Evolutionary conservation across 2,888 invertebrate species (phyloP), one percentile per base, ranked within the genome.

Genomic region (Amblyteles armatorius): DNA sequence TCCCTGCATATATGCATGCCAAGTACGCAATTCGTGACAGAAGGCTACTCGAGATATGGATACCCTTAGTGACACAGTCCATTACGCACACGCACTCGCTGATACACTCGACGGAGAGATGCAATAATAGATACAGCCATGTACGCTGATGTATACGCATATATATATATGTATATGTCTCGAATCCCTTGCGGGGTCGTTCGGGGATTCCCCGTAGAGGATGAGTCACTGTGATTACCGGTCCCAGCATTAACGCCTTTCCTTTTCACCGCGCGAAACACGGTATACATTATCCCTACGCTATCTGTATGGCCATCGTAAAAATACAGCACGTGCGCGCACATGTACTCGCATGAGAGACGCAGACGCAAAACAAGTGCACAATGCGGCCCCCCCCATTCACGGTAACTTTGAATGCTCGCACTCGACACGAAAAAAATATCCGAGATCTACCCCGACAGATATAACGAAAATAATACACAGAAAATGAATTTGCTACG

Each of bases 221-320:
- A 77, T 77, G 77, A 67, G 67, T 77, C 77, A 77, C 65, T 26
- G 77, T 52, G 65, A 77, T 77, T 77, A 77, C 65, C 67, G 19
- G 36, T 40, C 52, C 6, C 40, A n/a, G 33, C 67, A 55, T 50
- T 55, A 77, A 65, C 33, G 77, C 40, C 52, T 9, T 77, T 77
- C 67, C 55, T 65, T 65, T 63, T 50, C 52, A 52, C 50, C 44
- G 48, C 44, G 63, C 11, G 29, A 44, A 74, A 60, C 44, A 74
- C 74, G 60, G 50, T n/a, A 76, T 76, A 76, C 52, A 76, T 76
- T 48, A 60, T 63, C n/a, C 63, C 16, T n/a, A 29, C 29, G n/a
- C n/a, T 33, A 76, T 63, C 60, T 63, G 29, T 29, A 63, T 16
- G 44, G 33, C 65, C 19, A 33, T 33, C 63, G 63, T 33, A 63